phyloP scores from a whole-genome alignment of 2,888 invertebrate species.

The Arge pagana region DNA sequence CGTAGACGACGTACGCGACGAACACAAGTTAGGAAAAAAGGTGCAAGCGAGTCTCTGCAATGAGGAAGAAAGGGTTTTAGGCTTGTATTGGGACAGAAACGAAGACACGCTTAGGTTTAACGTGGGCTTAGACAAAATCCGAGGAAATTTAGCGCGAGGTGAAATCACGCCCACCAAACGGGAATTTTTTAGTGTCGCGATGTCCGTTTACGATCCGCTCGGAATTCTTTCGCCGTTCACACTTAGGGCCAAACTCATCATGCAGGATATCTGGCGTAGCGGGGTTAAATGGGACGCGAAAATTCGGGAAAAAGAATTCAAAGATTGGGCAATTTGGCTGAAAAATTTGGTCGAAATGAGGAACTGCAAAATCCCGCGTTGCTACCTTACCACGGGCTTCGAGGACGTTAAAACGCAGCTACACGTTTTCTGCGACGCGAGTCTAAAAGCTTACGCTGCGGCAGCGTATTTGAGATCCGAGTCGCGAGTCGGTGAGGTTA shows the following conservation, averaged over 20 bases:
- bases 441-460: slow-evolving; percentile 33
- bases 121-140: slow-evolving; percentile 24
- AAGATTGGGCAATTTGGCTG: slow-evolving; percentile 33
- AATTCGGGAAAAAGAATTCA: slow-evolving; percentile 23
- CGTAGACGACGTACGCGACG: neutral
- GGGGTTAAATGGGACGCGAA: slow-evolving; percentile 32
- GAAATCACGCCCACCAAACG: slow-evolving; percentile 31
- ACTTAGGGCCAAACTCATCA: slow-evolving; percentile 32
- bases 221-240: slow-evolving; percentile 37
- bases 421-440: slow-evolving; percentile 38
- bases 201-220: slow-evolving; percentile 44
- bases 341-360: slow-evolving; percentile 20
- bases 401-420: slow-evolving; percentile 26
- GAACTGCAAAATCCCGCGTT: slow-evolving; percentile 24
- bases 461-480: slow-evolving; percentile 27
- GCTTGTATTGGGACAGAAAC: slow-evolving; percentile 30
- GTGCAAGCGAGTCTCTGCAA: neutral
- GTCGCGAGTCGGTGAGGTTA: neutral
- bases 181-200: slow-evolving; percentile 31
- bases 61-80: slow-evolving; percentile 23
- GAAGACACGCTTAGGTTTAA: slow-evolving; percentile 31
- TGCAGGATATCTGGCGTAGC: slow-evolving; percentile 40
- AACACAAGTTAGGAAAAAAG: too few relatives aligned
- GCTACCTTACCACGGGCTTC: slow-evolving; percentile 18
- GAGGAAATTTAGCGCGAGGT: slow-evolving; percentile 23